A percentile compares a stretch with the other conserved stretches of the same genome.
These are phyloP conservation scores for Cyclophora punctaria DNA, from an alignment of 2,888 invertebrate genomes.

Conservation along the genomic window DNA sequence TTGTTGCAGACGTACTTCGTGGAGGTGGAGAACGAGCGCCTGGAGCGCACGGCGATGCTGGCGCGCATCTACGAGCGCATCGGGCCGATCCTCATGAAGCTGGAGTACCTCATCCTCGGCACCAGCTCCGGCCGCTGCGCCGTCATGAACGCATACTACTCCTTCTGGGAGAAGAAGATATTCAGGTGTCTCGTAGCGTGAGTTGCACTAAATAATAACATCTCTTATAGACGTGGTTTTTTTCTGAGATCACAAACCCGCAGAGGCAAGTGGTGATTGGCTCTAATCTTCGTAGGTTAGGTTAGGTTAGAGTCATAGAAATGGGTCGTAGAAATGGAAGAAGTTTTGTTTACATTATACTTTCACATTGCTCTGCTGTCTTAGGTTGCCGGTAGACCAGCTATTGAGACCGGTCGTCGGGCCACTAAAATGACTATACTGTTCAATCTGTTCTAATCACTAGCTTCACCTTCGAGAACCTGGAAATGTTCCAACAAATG, in stretches of 20 bases:
- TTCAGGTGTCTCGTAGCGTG: slow-evolving; percentile 67
- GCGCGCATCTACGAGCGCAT: slow-evolving; percentile 84
- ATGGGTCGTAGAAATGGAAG: no score
- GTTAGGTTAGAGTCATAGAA: no score
- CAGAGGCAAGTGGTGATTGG: no score
- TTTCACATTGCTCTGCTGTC: no score
- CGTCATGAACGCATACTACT: slow-evolving; percentile 85
- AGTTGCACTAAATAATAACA: slow-evolving; percentile 14
- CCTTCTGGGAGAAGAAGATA: slow-evolving; percentile 87
- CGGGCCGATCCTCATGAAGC: slow-evolving; percentile 87
- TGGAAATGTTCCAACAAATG: slow-evolving; percentile 79
- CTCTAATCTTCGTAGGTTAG: no score
- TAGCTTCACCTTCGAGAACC: slow-evolving; percentile 80
- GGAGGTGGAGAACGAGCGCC: slow-evolving; percentile 80
- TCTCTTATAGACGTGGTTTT: no score
- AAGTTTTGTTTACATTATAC: no score
- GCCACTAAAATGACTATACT: no score
- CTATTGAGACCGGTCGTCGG: no score
- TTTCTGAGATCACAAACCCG: no score
- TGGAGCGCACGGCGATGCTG: slow-evolving; percentile 79
- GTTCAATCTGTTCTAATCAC: no score
- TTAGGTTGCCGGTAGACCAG: no score
- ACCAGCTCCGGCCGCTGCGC: slow-evolving; percentile 83
- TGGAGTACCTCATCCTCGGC: slow-evolving; percentile 88
- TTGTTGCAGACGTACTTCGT: slow-evolving; percentile 79